Evolutionary conservation across 2,113 vertebrate species (phyloP), one percentile per base, ranked within the genome.

Genomic region (Parus major): DNA sequence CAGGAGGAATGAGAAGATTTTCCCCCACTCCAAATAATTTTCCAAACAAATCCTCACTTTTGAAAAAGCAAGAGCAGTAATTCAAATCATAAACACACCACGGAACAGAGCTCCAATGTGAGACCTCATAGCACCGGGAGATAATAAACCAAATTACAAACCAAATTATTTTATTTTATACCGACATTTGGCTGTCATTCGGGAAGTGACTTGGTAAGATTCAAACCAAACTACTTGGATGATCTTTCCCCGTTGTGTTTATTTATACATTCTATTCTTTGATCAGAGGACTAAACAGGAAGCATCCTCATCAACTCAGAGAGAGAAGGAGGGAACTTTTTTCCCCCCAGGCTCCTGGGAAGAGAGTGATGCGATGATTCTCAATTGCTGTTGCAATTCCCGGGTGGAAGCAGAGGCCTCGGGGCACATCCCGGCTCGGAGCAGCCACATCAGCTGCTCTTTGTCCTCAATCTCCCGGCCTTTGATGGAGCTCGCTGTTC

Each of bases 351-450:
- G 87, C 93, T 68, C 79, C 8, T 2, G 70, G 90, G 92, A 39
- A 11, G 55, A 71, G 41, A 69, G 41, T 0, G 68, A 94, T 96
- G 79, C 88, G 24, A 27, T 94, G 90, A 80, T 66, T 88, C 11
- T 66, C 79, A 76, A 95, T 83, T 41, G 65, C 75, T 47, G 52
- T 1, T 29, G 68, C 46, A 92, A 85, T 53, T 85, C 95, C 77
- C 92, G 4, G 24, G 65, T 92, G 88, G 82, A 76, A 88, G 75
- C 31, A 25, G 72, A 41, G 17, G 96, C 96, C 95, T 90, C n/a
- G 1, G 88, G 95, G 93, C 36, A 0, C 13, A 28, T 82, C 72
- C 77, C 14, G 27, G 42, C 79, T 85, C 65, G 1, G n/a, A 33
- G 61, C 88, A 81, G 83, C 35, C 76, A 29, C 69, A 7, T 1